A percentile compares a stretch with the other conserved stretches of the same genome.
Conservation (phyloP, 1,140 invertebrate genomes). For the Lucilia cuprina region DNA sequence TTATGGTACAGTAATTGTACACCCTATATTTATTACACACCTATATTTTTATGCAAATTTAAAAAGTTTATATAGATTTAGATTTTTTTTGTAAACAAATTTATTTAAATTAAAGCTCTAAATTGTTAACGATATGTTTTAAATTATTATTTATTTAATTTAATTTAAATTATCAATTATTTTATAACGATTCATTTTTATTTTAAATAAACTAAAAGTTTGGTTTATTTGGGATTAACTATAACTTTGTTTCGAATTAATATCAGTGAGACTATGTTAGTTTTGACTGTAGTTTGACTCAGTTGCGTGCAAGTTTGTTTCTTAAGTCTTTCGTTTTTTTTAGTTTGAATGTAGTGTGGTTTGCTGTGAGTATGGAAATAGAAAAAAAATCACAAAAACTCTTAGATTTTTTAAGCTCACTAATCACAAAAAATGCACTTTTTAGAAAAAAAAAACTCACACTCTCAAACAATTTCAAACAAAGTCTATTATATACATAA, state of each 20-base stretch:
- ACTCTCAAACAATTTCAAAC: too few species aligned
- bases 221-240: too few species aligned
- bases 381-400: neutral
- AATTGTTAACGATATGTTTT: too few species aligned
- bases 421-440: neutral
- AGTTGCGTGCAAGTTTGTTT: constrained; percentile 24
- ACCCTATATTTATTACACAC: neutral
- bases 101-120: neutral
- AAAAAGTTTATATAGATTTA: neutral
- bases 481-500: too few species aligned
- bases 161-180: too few species aligned
- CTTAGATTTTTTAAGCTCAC: neutral
- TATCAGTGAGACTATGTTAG: neutral
- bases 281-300: neutral
- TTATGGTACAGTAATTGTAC: neutral
- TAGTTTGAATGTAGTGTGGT: neutral
- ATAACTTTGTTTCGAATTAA: too few species aligned
- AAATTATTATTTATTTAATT: too few species aligned
- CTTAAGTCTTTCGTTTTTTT: constrained; percentile 19
- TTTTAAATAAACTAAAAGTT: too few species aligned
- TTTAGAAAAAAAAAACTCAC: too few species aligned
- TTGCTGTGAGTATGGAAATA: neutral
- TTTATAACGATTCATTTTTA: too few species aligned
- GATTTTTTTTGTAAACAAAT: neutral
- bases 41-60: too few species aligned